Evolutionary conservation across 92 coral and sea anemone genomes (phyloP).

Genomic region (Palythoa caribaeorum): DNA sequence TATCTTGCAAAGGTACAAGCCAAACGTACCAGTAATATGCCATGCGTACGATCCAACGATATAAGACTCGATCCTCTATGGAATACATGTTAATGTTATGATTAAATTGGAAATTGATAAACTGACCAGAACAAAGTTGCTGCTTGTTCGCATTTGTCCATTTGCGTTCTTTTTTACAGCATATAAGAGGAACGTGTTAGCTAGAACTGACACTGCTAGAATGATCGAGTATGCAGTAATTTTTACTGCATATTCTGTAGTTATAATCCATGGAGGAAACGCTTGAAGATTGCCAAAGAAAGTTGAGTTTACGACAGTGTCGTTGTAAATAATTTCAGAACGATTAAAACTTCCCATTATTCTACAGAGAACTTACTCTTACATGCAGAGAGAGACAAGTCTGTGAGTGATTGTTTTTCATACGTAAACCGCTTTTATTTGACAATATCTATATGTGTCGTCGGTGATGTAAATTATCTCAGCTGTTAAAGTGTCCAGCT

Average conservation of each 20-base stretch:
- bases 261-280: conserved; percentile 18
- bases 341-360: neutral
- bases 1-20: conserved; percentile 37
- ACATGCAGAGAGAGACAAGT: neutral
- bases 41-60: conserved; percentile 13
- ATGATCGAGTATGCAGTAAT: conserved; percentile 31
- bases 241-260: conserved; percentile 14
- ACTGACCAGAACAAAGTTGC: conserved; percentile 41
- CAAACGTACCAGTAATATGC: conserved; percentile 16
- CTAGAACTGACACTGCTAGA: conserved; percentile 15
- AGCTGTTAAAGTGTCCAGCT: neutral
- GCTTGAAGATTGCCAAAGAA: neutral
- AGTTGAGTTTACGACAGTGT: neutral
- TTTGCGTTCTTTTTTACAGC: conserved; percentile 12
- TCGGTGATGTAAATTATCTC: neutral
- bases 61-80: neutral
- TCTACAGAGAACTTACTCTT: neutral
- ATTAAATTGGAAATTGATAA: conserved; percentile 28
- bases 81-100: conserved; percentile 28
- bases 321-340: conserved; percentile 3
- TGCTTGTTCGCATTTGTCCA: conserved; percentile 31
- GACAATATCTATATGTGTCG: neutral
- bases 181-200: conserved; percentile 15
- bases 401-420: neutral
- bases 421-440: neutral